Evolutionary conservation across 2,113 vertebrate species (phyloP).

Genomic region (Anguilla rostrata): DNA sequence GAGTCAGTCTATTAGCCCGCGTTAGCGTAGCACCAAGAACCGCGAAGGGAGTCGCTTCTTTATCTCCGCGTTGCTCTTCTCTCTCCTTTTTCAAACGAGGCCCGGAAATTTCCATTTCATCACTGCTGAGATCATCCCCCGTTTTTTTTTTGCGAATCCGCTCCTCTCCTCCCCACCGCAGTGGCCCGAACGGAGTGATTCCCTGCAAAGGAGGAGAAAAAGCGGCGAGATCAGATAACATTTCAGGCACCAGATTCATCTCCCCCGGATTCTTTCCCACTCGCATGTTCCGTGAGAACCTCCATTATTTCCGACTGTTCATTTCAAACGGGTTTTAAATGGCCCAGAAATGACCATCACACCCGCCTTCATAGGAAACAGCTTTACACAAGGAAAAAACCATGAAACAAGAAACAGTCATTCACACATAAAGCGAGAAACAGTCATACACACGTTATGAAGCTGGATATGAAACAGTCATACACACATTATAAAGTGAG

Average conservation of each 20-base stretch:
- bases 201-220: constrained; percentile 24
- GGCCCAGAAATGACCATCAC: constrained; percentile 39
- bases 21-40: background rate
- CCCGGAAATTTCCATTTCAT: constrained; percentile 50
- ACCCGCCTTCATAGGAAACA: background rate
- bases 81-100: constrained; percentile 36
- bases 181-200: constrained; percentile 25
- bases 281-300: constrained; percentile 32
- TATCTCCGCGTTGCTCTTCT: constrained; percentile 18
- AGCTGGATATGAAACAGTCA: too few species aligned
- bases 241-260: constrained; percentile 31
- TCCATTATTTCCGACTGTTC: constrained; percentile 49
- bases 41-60: constrained; percentile 18
- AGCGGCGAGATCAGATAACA: constrained; percentile 23
- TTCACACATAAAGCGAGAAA: background rate
- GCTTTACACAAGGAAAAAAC: background rate
- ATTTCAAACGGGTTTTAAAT: constrained; percentile 62
- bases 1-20: constrained; percentile 18
- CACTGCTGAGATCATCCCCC: constrained; percentile 40
- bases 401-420: background rate
- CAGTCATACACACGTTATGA: background rate
- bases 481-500: background rate
- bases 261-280: constrained; percentile 45
- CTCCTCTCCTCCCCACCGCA: background rate
- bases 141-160: background rate